Evolutionary conservation across 1,140 invertebrate genomes (phyloP), one percentile per base, ranked within the genome.

Genomic region (Drosophila insularis): DNA sequence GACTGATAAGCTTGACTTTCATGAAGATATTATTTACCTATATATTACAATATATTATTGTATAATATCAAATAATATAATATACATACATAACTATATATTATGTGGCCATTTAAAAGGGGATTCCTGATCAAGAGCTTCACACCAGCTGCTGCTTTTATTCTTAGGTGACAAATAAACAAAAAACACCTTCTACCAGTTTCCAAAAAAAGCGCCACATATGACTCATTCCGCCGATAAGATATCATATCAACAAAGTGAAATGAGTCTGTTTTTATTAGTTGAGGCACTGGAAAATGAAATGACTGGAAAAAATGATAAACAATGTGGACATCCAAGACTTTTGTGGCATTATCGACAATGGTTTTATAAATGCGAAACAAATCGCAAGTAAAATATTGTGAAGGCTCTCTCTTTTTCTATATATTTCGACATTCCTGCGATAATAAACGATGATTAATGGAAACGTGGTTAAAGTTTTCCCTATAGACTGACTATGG

Each of bases 301-400:
- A 50, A 37, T 37, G 17, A 50, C 8, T 50, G 43, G 43, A 50
- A 50, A 50, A 4, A 27, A 21, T 50, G 43, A 50, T 50, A 50
- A 50, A 50, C 17, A 11, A 21, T 50, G 11, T 37, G 10, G 35
- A 37, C 35, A 37, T 37, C 10, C 11, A 13, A 37, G 35, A 11
- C 11, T 37, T 35, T 10, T 35, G 27, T 35, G 32, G 35, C 10
- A 37, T 37, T 37, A 50, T 21, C 17, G 17, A 50, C 17, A 46
- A 14, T 4, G n/a, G 43, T 46, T 19, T 50, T 21, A 50, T 50
- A 50, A 50, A 50, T 50, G 21, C 27, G 21, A 50, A 10, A 50
- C 43, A 50, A 50, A 50, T 37, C 4, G 35, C 35, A n/a, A 17
- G 14, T 8, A 46, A 19, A 46, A 46, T 6, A 27, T 5, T 27